phyloP scores from a whole-genome alignment of 2,797 vertebrate species.

The Hydrocynus forskahlii region DNA sequence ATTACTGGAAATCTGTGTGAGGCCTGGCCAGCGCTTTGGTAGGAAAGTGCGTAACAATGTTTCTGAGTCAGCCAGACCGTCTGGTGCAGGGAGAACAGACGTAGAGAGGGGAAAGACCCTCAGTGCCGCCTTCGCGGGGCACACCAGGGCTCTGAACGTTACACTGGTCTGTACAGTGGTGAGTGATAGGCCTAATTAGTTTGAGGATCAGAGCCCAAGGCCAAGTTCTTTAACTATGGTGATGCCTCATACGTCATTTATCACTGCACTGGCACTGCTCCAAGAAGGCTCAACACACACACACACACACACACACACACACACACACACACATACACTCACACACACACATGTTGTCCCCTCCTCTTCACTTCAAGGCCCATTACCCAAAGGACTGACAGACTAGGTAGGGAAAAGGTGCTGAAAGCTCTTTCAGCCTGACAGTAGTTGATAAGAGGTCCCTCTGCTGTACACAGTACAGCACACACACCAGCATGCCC shows the following conservation, averaged over 20 bases:
- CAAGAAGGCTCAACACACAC: slow-evolving; percentile 29
- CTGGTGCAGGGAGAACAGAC: slow-evolving; percentile 31
- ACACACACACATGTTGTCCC: slow-evolving; percentile 13
- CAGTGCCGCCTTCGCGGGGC: neutral
- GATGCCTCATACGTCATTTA: slow-evolving; percentile 51
- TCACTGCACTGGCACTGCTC: slow-evolving; percentile 45
- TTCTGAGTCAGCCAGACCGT: slow-evolving; percentile 46
- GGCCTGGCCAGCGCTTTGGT: slow-evolving; percentile 14
- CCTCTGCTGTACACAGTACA: slow-evolving; percentile 44
- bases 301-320: slow-evolving; percentile 15
- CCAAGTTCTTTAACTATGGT: slow-evolving; percentile 51
- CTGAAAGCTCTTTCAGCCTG: slow-evolving; percentile 52
- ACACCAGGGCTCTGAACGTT: slow-evolving; percentile 24
- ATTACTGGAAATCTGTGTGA: slow-evolving; percentile 29
- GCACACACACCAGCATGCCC: slow-evolving; percentile 37
- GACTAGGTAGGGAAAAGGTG: slow-evolving; percentile 49
- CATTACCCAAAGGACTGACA: slow-evolving; percentile 57
- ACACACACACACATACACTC: slow-evolving; percentile 9
- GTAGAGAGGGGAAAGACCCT: slow-evolving; percentile 43
- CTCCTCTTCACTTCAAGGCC: slow-evolving; percentile 47
- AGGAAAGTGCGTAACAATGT: slow-evolving; percentile 38
- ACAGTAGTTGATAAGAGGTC: slow-evolving; percentile 50
- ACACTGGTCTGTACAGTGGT: slow-evolving; percentile 31
- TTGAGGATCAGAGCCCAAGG: slow-evolving; percentile 50
- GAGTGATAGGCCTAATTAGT: slow-evolving; percentile 56